phyloP scores from a whole-genome alignment of 2,113 vertebrate species.

The Dicentrarchus labrax region DNA sequence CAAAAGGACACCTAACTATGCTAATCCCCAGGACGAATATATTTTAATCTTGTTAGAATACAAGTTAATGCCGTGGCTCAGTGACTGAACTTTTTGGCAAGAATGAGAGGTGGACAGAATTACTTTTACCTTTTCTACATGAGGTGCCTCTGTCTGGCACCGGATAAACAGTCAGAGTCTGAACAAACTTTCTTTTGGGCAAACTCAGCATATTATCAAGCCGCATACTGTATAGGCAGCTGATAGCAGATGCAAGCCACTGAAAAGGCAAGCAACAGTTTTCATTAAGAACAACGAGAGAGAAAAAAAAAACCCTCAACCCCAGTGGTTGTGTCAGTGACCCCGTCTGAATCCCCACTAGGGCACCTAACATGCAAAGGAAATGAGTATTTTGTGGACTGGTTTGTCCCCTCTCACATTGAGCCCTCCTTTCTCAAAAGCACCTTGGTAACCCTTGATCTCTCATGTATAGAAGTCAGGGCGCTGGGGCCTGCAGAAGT shows the following conservation, averaged over 20 bases:
- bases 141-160: slow-evolving; percentile 79
- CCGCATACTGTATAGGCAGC: slow-evolving; percentile 67
- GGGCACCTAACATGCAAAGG: slow-evolving; percentile 84
- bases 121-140: slow-evolving; percentile 92
- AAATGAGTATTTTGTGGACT: slow-evolving; percentile 86
- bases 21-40: slow-evolving; percentile 99
- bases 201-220: slow-evolving; percentile 64
- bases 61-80: slow-evolving; percentile 99
- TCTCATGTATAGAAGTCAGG: slow-evolving; percentile 86
- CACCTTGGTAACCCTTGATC: slow-evolving; percentile 90
- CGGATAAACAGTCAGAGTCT: slow-evolving; percentile 72
- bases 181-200: slow-evolving; percentile 71
- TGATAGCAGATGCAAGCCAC: slow-evolving; percentile 47
- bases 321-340: slow-evolving; percentile 80
- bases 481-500: slow-evolving; percentile 85
- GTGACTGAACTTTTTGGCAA: slow-evolving; percentile 93
- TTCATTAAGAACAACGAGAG: slow-evolving; percentile 76
- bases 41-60: slow-evolving; percentile 99
- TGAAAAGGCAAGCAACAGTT: slow-evolving; percentile 69
- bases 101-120: slow-evolving; percentile 87
- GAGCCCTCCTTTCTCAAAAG: slow-evolving; percentile 80
- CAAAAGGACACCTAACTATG: slow-evolving; percentile 96
- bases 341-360: slow-evolving; percentile 83
- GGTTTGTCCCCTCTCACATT: slow-evolving; percentile 79
- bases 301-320: slow-evolving; percentile 35